Evolutionary conservation across 2,797 vertebrate species (phyloP).

Genomic region (Hybognathus amarus): DNA sequence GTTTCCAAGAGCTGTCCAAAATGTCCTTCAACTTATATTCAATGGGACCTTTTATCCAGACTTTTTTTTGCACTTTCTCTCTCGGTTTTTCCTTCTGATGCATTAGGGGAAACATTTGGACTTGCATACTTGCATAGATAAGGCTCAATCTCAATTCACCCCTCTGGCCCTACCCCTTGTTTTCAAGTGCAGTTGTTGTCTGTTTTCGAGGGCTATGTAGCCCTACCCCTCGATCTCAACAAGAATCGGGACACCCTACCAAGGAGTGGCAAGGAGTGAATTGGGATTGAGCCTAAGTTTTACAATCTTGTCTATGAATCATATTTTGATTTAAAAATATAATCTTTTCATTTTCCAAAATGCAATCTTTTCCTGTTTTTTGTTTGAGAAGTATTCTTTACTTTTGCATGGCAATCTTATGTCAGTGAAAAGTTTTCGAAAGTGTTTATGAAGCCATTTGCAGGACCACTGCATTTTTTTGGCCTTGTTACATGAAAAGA

Average conservation of each 20-base stretch:
- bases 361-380: not conserved
- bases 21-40: not conserved
- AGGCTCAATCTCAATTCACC: too few relatives aligned
- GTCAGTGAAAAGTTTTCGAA: constrained; percentile 27
- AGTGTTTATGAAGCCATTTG: constrained; percentile 24
- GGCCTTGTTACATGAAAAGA: not conserved
- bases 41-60: not conserved
- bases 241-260: too few relatives aligned
- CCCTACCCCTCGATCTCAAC: too few relatives aligned
- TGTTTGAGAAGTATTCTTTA: not conserved
- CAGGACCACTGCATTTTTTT: constrained; percentile 25
- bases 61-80: not conserved
- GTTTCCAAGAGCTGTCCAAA: constrained; percentile 13
- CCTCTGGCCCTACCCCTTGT: too few relatives aligned
- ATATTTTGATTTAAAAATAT: not conserved
- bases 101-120: not conserved
- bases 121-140: not conserved
- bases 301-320: not conserved
- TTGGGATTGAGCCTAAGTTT: too few relatives aligned
- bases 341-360: not conserved
- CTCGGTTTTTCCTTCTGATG: not conserved
- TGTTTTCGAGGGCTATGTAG: too few relatives aligned
- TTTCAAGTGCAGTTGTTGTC: too few relatives aligned
- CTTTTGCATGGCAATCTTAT: constrained; percentile 4
- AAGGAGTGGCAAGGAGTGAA: too few relatives aligned